Base-by-base conservation (phyloP, 2,797 vertebrate genomes). In the Microctenopoma stevenorrisi region DNA sequence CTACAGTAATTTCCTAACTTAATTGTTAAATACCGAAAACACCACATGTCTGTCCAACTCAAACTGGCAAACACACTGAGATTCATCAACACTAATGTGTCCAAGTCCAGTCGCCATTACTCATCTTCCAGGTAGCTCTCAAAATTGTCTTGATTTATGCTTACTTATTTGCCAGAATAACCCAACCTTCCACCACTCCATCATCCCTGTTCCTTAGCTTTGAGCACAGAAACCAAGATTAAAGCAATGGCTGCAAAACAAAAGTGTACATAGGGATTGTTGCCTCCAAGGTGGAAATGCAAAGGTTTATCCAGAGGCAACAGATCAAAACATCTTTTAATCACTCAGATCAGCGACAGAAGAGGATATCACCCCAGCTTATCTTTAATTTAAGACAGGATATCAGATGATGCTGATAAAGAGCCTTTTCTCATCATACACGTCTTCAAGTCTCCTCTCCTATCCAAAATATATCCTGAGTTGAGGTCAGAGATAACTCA, bases 331-430 rank as follows among this genome's bases (percentile, higher is more conserved):
- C 86, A 86, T 67, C 76, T 78, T 86, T 89, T 85, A 86, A 90
- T 88, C 88, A 78, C 30, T 65, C 38, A 44, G 79, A 81, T 88
- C 81, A 73, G 70, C 47, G 57, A 30, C 72, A 69, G 62, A 65
- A 52, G 68, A 89, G 81, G 83, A 82, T 87, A 87, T 88, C 68
- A 87, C 64, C 75, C 37, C 2, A 38, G 73, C 64, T 85, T 86
- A 88, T 85, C 87, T 82, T 91, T 89, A 79, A 86, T 89, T 90
- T 82, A 82, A 87, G 82, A 84, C 83, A 67, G 86, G 85, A 86
- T 87, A 90, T 87, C 84, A 88, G 83, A 75, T 74, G 64, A 74
- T 5, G 57, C 59, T 56, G 74, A 84, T 76, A 82, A 57, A 51
- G 37, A 44, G 44, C 12, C 76, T 79, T 78, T 84, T 86, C 75